Conservation (phyloP, 2,888 invertebrate species). For the Balanococcus diminutus region DNA sequence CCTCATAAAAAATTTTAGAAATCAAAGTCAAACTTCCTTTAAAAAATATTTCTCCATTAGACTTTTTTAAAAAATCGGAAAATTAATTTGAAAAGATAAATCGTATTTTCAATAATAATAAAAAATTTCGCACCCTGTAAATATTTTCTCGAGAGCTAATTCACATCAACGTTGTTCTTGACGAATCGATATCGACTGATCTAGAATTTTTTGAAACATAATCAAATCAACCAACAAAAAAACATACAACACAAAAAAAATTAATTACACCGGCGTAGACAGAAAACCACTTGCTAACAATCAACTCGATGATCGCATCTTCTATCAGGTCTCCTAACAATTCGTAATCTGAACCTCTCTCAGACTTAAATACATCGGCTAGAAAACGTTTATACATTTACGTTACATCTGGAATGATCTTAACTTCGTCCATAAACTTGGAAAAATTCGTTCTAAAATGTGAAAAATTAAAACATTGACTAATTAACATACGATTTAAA, state of each 20-base stretch:
- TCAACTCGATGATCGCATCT: background rate
- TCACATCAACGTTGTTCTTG: too few relatives aligned
- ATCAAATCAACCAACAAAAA: background rate
- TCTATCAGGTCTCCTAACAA: background rate
- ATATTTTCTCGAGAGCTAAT: too few relatives aligned
- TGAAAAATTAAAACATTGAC: slow-evolving; percentile 33
- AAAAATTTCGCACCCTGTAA: too few relatives aligned
- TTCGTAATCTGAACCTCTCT: background rate
- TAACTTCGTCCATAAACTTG: slow-evolving; percentile 39
- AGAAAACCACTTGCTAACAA: background rate
- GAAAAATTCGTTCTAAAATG: slow-evolving; percentile 37
- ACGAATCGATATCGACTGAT: too few relatives aligned
- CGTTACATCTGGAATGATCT: slow-evolving; percentile 35
- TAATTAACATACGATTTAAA: background rate
- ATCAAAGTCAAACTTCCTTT: too few relatives aligned
- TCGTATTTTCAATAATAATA: too few relatives aligned
- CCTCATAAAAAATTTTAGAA: too few relatives aligned
- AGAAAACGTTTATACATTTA: slow-evolving; percentile 12
- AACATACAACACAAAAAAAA: background rate
- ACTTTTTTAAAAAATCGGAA: too few relatives aligned
- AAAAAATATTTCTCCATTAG: too few relatives aligned
- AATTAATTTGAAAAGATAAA: too few relatives aligned
- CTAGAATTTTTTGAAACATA: background rate
- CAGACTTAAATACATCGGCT: slow-evolving; percentile 5
- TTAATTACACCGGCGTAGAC: background rate